These are phyloP conservation scores for Henricia sp. DNA, from an alignment of 53 echinoderm and acorn worm genomes.

Conservation along the genomic window DNA sequence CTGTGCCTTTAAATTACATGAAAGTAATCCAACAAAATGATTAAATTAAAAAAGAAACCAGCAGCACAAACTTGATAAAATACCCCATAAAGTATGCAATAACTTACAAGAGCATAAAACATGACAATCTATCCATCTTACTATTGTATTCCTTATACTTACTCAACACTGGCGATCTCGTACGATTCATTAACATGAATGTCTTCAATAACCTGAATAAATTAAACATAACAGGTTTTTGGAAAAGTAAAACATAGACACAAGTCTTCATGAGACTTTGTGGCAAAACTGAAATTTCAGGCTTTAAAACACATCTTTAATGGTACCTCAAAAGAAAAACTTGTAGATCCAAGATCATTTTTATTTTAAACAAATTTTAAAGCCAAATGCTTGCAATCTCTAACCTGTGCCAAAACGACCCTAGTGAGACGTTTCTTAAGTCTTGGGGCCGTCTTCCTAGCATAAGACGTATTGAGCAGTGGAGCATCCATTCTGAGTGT, in stretches of 20 bases:
- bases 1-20: too few relatives aligned
- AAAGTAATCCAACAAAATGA: too few relatives aligned
- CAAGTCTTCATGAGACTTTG: too few relatives aligned
- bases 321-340: not conserved
- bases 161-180: slow-evolving; percentile 59
- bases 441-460: slow-evolving; percentile 59
- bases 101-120: not conserved
- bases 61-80: too few relatives aligned
- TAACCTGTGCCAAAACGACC: slow-evolving; percentile 79
- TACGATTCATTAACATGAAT: slow-evolving; percentile 86
- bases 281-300: too few relatives aligned
- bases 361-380: not conserved
- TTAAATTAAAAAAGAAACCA: too few relatives aligned
- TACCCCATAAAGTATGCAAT: not conserved
- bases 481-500: slow-evolving; percentile 95
- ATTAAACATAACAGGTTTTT: too few relatives aligned
- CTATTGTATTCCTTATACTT: slow-evolving; percentile 44
- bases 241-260: too few relatives aligned
- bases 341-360: not conserved
- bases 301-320: too few relatives aligned
- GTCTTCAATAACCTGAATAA: slow-evolving; percentile 81
- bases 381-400: not conserved
- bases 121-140: not conserved
- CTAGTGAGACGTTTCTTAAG: slow-evolving; percentile 75
- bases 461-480: slow-evolving; percentile 56